Percentiles rank a stretch among this genome's conserved stretches.
Conservation (phyloP, 2,113 vertebrate species). For the Tachycineta bicolor region DNA sequence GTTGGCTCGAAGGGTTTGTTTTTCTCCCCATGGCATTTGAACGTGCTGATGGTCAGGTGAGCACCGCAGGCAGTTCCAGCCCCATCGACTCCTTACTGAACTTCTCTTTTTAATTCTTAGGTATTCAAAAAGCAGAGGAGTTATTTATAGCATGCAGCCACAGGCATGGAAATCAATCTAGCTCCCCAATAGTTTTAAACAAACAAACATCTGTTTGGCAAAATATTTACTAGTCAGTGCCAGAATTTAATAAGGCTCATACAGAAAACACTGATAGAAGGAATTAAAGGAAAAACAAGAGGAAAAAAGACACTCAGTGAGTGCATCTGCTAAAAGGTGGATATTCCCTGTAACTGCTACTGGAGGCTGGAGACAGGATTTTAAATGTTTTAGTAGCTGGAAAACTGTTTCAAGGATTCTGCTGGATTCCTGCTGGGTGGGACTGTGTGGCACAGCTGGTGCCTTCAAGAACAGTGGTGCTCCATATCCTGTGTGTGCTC, state of each 20-base stretch:
- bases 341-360: not conserved
- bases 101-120: not conserved
- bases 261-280: not conserved
- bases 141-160: not conserved
- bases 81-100: not conserved
- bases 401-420: not conserved
- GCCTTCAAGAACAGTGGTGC: not conserved
- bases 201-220: constrained; percentile 37
- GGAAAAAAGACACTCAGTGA: not conserved
- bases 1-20: constrained; percentile 47
- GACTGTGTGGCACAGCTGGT: not conserved
- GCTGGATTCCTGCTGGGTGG: not conserved
- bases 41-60: not conserved
- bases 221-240: not conserved
- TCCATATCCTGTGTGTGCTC: not conserved
- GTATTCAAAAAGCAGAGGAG: not conserved
- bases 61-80: not conserved
- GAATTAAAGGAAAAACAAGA: not conserved
- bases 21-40: not conserved
- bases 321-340: not conserved
- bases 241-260: not conserved
- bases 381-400: not conserved
- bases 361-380: not conserved
- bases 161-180: not conserved
- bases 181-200: not conserved